Evolutionary conservation across 2,113 vertebrate species (phyloP), one percentile per base, ranked within the genome.

Genomic region (Upupa epops): DNA sequence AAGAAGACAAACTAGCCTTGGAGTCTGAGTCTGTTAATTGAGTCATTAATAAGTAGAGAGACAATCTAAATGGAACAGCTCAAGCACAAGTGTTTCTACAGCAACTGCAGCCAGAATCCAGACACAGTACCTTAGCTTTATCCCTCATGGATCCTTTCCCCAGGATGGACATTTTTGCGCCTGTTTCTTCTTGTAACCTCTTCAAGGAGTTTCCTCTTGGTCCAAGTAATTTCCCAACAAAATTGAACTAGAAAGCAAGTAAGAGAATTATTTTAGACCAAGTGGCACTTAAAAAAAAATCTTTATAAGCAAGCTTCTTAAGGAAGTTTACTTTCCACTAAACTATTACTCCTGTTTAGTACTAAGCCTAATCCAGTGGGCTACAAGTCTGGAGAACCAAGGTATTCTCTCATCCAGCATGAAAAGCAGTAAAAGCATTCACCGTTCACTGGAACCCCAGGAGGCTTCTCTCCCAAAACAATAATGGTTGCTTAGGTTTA

Each of bases 131-230:
- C 98, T 99, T 99, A 86, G 97, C 98, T 98, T 99, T 99, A 96
- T 99, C 99, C 93, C 99, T 98, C 99, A 99, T 99, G 90, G 99
- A 99, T 92, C 99, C 99, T 97, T 99, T 99, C 61, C 99, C 99
- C 48, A 99, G 98, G 96, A 99, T 99, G 92, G 99, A 99, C 99
- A 99, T 99, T 98, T 99, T 99, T 96, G 99, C 99, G 90, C 99
- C 99, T 31, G 99, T 99, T 97, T 99, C 99, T 96, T 99, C 99
- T 96, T 99, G 99, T 97, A 99, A 98, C 95, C 99, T 98, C 97
- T 99, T 99, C 98, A 99, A 98, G 89, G 99, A 99, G 96, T 99
- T 99, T 97, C 99, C 99, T 98, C 99, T 98, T 88, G 99, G 99
- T 96, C 99, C 99, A 91, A 99, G 98, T 95, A 99, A 98, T 96